Conservation (phyloP, 2,888 invertebrate species). For the Gonocerus acuteangulatus region DNA sequence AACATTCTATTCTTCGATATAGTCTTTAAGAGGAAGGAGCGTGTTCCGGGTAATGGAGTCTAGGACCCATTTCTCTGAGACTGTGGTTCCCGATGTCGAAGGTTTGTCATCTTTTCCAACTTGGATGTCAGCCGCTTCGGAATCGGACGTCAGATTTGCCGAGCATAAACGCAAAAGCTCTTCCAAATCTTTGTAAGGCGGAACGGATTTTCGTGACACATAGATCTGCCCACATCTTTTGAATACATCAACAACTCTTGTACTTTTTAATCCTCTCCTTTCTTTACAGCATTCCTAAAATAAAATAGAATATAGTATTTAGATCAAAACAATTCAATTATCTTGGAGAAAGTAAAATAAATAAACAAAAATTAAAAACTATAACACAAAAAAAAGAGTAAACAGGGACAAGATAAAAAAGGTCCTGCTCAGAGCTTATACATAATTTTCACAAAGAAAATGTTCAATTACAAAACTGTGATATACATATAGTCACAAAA, state of each 20-base stretch:
- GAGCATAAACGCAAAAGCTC: slow-evolving; percentile 54
- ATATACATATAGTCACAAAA: too few relatives aligned
- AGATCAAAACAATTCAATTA: background rate
- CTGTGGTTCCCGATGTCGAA: background rate
- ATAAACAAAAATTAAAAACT: too few relatives aligned
- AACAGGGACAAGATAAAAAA: too few relatives aligned
- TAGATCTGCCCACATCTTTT: slow-evolving; percentile 51
- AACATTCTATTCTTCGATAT: background rate
- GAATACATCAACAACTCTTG: slow-evolving; percentile 40
- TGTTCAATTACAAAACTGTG: too few relatives aligned
- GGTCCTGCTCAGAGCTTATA: too few relatives aligned
- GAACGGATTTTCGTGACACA: slow-evolving; percentile 46
- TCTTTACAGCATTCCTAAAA: slow-evolving; percentile 14
- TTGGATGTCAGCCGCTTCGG: slow-evolving; percentile 48
- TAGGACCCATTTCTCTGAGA: slow-evolving; percentile 53
- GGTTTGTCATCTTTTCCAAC: slow-evolving; percentile 41
- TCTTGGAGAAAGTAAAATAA: too few relatives aligned
- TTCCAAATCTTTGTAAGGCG: slow-evolving; percentile 49
- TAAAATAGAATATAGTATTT: background rate
- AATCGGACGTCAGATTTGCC: slow-evolving; percentile 48
- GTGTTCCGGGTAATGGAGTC: slow-evolving; percentile 51
- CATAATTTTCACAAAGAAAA: too few relatives aligned
- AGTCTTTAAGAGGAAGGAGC: background rate
- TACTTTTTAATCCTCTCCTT: slow-evolving; percentile 1
- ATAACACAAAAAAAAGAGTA: too few relatives aligned